Conservation (phyloP, 2,888 invertebrate genomes). For the Crossocerus cetratus region DNA sequence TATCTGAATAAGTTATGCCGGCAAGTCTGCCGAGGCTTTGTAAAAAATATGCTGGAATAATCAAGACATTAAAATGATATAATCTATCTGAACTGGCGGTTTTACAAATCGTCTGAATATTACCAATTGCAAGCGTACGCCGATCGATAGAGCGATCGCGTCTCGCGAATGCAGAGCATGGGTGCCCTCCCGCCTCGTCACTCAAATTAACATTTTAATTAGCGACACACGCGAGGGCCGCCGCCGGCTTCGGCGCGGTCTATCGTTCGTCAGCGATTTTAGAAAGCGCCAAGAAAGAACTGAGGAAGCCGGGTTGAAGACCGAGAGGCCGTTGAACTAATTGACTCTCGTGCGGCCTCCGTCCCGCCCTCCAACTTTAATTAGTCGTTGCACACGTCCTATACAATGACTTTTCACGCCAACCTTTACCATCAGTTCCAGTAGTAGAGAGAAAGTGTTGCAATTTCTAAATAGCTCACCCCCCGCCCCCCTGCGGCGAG, state of each 20-base stretch:
- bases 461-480: too few relatives aligned
- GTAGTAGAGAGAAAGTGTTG: too few relatives aligned
- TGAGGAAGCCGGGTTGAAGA: conserved; percentile 3
- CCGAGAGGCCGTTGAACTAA: conserved; percentile 23
- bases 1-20: too few relatives aligned
- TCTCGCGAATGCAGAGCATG: too few relatives aligned
- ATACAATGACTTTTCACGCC: neutral
- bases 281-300: conserved; percentile 14
- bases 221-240: conserved; percentile 45
- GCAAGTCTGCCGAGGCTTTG: too few relatives aligned
- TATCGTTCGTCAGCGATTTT: conserved; percentile 37
- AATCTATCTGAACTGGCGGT: too few relatives aligned
- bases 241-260: conserved; percentile 13
- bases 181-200: conserved; percentile 33
- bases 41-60: too few relatives aligned
- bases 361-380: neutral
- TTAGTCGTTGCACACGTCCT: neutral
- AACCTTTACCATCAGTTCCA: neutral
- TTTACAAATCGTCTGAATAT: too few relatives aligned
- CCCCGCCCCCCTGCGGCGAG: too few relatives aligned
- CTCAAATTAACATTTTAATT: conserved; percentile 66
- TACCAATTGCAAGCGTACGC: too few relatives aligned
- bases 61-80: too few relatives aligned
- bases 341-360: conserved; percentile 9
- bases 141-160: too few relatives aligned